A percentile compares a stretch with the other conserved stretches of the same genome.
Conservation (phyloP, 2,113 vertebrate species). For the Chamaetylas fuelleborni region DNA sequence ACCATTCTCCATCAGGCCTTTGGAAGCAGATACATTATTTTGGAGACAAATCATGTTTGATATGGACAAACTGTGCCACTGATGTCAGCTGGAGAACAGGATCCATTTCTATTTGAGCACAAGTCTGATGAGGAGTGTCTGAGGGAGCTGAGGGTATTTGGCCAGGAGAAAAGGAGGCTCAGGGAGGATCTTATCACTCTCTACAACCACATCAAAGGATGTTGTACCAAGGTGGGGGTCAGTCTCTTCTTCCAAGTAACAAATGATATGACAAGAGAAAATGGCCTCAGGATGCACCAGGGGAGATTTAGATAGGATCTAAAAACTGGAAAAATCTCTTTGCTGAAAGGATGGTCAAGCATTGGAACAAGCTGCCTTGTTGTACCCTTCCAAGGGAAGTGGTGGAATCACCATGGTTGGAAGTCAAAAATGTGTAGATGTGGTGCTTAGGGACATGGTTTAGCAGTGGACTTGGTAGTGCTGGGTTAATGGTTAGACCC, state of each 20-base stretch:
- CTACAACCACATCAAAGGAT: neutral
- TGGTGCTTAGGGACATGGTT: neutral
- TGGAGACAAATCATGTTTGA: fast-evolving
- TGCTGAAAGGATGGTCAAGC: neutral
- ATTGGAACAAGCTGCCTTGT: neutral
- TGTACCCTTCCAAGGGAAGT: neutral
- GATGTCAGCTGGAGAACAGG: neutral
- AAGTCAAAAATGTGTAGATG: neutral
- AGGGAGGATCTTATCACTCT: neutral
- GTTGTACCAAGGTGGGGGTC: neutral
- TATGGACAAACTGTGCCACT: neutral
- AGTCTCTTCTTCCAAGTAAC: neutral
- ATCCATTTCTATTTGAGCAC: neutral
- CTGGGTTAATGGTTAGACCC: neutral
- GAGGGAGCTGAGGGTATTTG: neutral
- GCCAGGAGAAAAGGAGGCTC: neutral
- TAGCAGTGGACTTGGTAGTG: neutral
- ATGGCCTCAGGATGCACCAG: fast-evolving
- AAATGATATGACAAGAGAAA: neutral
- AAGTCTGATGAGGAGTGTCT: neutral
- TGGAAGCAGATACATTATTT: neutral
- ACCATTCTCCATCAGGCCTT: neutral
- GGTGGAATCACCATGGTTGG: neutral
- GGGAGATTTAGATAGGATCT: neutral
- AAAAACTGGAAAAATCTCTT: neutral